Percentiles rank a stretch among this genome's conserved stretches.
Conservation (phyloP, 2,888 invertebrate genomes). For the Clistopyga incitator region DNA sequence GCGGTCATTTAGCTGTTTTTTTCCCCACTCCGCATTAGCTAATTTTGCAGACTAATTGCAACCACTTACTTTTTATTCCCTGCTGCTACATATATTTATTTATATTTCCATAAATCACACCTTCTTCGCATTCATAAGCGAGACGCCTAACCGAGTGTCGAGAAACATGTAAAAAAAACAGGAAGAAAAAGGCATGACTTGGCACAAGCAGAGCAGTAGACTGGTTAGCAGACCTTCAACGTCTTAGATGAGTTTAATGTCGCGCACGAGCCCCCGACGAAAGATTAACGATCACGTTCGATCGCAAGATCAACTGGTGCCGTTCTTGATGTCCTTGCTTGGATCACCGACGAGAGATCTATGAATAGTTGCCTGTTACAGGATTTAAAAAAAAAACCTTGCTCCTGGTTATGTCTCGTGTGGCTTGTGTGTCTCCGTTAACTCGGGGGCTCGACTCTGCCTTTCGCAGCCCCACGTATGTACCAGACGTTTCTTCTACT, state of each 20-base stretch:
- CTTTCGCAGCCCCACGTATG: conserved; percentile 37
- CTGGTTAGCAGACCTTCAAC: conserved; percentile 33
- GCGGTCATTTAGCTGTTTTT: conserved; percentile 16
- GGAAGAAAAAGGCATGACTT: conserved; percentile 37
- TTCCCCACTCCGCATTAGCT: background rate
- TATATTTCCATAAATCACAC: conserved; percentile 11
- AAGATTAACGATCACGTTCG: conserved; percentile 37
- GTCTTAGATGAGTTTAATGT: conserved; percentile 30
- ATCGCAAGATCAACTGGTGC: conserved; percentile 25
- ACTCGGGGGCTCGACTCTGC: conserved; percentile 62
- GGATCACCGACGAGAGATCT: conserved; percentile 13
- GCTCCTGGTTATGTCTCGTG: conserved; percentile 24
- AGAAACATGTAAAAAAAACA: background rate
- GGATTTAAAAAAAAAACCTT: conserved; percentile 19
- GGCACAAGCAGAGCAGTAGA: conserved; percentile 23
- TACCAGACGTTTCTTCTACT: conserved; percentile 38
- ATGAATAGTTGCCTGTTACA: background rate
- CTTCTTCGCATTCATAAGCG: conserved; percentile 14
- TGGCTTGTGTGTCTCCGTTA: conserved; percentile 60
- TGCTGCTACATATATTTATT: background rate
- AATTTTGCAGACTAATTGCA: conserved; percentile 31
- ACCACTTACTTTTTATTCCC: background rate
- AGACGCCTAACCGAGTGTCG: background rate
- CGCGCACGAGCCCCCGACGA: conserved; percentile 38
- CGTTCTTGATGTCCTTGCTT: conserved; percentile 43